Percentiles rank a stretch among this genome's conserved stretches.
Conservation (phyloP, 2,888 invertebrate species). For the Fragum fragum region DNA sequence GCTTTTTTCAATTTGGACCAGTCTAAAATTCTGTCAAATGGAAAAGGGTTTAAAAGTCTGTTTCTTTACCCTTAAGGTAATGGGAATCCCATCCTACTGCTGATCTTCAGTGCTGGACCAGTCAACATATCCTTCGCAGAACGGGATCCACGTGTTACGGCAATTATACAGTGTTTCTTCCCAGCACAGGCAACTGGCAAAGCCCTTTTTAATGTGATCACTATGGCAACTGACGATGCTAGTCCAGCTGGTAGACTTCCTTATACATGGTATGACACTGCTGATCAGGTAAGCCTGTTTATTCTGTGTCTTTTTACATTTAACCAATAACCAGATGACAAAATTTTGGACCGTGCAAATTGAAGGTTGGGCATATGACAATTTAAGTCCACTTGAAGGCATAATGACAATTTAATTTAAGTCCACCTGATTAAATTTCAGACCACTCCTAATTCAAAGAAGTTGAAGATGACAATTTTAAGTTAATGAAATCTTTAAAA, state of each 20-base stretch:
- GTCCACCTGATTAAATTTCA: too few species aligned
- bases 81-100: conserved; percentile 15
- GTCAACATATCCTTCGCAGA: conserved; percentile 31
- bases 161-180: conserved; percentile 77
- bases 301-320: not conserved
- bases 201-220: conserved; percentile 68
- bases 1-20: too few species aligned
- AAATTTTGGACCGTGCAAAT: not conserved
- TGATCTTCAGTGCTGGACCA: conserved; percentile 34
- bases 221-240: conserved; percentile 39
- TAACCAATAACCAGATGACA: not conserved
- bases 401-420: too few species aligned
- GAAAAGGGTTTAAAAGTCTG: too few species aligned
- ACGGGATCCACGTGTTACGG: conserved; percentile 68
- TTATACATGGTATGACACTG: conserved; percentile 72
- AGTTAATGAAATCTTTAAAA: too few species aligned
- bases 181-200: conserved; percentile 78
- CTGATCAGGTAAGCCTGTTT: conserved; percentile 68
- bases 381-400: too few species aligned
- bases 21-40: too few species aligned
- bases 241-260: conserved; percentile 79
- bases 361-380: not conserved
- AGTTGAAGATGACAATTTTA: too few species aligned
- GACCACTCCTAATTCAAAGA: too few species aligned
- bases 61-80: not conserved